Base-by-base conservation (phyloP, 2,797 vertebrate species). In the Danio kyathit region DNA sequence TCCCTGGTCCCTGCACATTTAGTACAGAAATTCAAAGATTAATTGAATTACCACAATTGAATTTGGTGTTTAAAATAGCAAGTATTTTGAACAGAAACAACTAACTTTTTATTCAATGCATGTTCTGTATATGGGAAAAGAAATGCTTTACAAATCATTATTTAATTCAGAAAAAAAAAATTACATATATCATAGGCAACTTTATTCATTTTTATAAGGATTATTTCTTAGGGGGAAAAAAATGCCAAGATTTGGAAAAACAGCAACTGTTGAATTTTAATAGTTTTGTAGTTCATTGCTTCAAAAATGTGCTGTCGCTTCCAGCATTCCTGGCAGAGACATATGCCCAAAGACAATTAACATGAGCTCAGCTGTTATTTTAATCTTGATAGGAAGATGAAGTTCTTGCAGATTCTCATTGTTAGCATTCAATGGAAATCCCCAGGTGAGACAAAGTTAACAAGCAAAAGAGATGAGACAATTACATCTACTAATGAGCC, bases 311-410 rank as follows among this genome's bases (percentile, higher is more conserved):
- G 74, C 73, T 43, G 51, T 61, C 19, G 67, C 66, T 81, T 74
- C 51, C 59, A 52, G 61, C 51, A 60, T 40, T 65, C 72, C 46
- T 71, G 43, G 80, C 72, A 79, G 51, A 64, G 71, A 75, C 51
- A 78, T 40, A 14, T 13, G 19, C 70, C 29, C 81, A 70, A 49
- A 60, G 76, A 81, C 70, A 83, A 85, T 83, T 80, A 81, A 46
- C 54, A 81, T 52, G 38, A 83, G 82, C 74, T 74, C 75, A 61
- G 60, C 38, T 85, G 69, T 56, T 80, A 81, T 83, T 81, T 81
- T 75, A 83, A 85, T 83, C 84, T 81, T 85, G 84, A 85, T 79
- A 83, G 64, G 59, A 83, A 79, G 85, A 81, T 83, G 44, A 85
- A 85, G 70, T 64, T 66, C 19, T 64, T 69, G 81, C 78, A 83